Conservation (phyloP, 2,888 invertebrate genomes). For the Agrotis clavis region DNA sequence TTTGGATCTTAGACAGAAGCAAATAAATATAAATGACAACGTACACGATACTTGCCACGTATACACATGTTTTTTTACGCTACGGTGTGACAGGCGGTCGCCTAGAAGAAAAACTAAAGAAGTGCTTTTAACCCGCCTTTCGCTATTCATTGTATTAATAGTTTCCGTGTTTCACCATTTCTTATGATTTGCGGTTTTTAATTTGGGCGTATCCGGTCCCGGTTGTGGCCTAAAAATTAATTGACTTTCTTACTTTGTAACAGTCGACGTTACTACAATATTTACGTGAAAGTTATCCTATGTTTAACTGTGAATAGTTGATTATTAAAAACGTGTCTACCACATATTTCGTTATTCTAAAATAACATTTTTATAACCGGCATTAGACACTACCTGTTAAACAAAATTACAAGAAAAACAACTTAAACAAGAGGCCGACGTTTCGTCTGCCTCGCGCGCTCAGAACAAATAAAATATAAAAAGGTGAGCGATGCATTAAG, state of each 20-base stretch:
- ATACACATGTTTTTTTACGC: slow-evolving; percentile 34
- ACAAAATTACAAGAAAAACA: slow-evolving; percentile 87
- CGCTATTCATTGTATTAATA: slow-evolving; percentile 61
- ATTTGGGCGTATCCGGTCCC: slow-evolving; percentile 75
- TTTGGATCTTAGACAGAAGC: neutral
- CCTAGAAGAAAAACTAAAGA: slow-evolving; percentile 40
- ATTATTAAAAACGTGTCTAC: slow-evolving; percentile 54
- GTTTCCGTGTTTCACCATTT: slow-evolving; percentile 79
- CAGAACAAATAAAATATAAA: slow-evolving; percentile 89
- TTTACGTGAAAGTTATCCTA: slow-evolving; percentile 30
- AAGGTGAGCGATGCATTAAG: slow-evolving; percentile 90
- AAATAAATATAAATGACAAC: neutral
- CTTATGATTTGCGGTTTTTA: slow-evolving; percentile 71
- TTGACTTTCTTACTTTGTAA: slow-evolving; percentile 34
- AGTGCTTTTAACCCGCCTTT: slow-evolving; percentile 35
- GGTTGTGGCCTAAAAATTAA: slow-evolving; percentile 53
- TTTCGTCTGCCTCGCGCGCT: slow-evolving; percentile 86
- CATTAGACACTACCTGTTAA: slow-evolving; percentile 87
- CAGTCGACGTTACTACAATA: neutral
- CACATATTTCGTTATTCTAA: slow-evolving; percentile 65
- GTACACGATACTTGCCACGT: neutral
- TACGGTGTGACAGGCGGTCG: slow-evolving; percentile 49
- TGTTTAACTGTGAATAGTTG: slow-evolving; percentile 29
- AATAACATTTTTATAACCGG: slow-evolving; percentile 80
- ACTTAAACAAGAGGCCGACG: slow-evolving; percentile 86